Evolutionary conservation across 2,888 invertebrate genomes (phyloP), one percentile per base, ranked within the genome.

Genomic region (Odontothrips loti): DNA sequence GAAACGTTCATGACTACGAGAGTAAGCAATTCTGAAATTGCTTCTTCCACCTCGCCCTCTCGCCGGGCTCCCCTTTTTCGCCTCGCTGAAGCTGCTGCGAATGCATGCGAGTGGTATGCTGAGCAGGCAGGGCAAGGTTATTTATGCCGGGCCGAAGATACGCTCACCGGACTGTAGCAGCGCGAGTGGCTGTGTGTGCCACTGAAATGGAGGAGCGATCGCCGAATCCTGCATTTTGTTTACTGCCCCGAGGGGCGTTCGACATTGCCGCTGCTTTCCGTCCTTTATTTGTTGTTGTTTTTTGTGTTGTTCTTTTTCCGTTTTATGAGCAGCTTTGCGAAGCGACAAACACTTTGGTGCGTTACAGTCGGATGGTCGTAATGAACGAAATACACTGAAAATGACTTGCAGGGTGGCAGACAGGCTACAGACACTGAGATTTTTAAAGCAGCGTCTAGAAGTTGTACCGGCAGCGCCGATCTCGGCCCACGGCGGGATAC

Each of bases 1-100:
- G 58, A 58, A 58, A 58, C 68, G 68, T 75, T 75, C 68, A 75
- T 75, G 68, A 75, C 68, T 75, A 75, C 68, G 68, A 75, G 68
- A 75, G 68, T 75, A 75, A 75, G 68, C 68, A 75, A 75, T 75
- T 75, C 68, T 75, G 68, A 75, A 75, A 75, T 75, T 75, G 68
- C 68, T 75, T 23, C 27, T 27, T 75, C 68, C 68, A 10, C 8
- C 68, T 27, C 58, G 27, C 27, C 12, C 23, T n/a, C 27, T 2
- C 68, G 23, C 23, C 23, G 6, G 15, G 15, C 20, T 15, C 15
- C 20, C 17, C 20, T 15, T 51, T 17, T 51, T n/a, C 58, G 17
- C 58, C 20, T n/a, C 58, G 17, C 58, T 15, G 17, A n/a, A n/a
- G n/a, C n/a, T n/a, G n/a, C n/a, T 17, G 58, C 58, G 58, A 58